A percentile compares a stretch with the other conserved stretches of the same genome.
phyloP scores from a whole-genome alignment of 2,888 invertebrate species.

The Ditula angustiorana region DNA sequence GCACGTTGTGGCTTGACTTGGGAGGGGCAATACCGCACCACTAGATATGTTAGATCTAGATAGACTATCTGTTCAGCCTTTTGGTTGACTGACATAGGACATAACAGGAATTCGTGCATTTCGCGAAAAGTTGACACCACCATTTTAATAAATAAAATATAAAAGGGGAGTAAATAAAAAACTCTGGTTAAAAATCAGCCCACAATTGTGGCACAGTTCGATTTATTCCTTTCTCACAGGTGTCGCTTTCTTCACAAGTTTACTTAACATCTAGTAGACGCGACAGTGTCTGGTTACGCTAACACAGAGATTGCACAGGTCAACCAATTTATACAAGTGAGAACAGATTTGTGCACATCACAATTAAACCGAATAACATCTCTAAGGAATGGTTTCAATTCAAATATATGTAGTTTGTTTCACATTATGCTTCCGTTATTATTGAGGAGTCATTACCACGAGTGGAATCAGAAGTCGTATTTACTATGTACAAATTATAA shows the following conservation, averaged over 20 bases:
- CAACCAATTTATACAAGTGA: conserved; percentile 41
- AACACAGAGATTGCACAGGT: conserved; percentile 42
- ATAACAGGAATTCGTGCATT: neutral
- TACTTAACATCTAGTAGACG: conserved; percentile 36
- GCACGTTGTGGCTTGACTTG: too few species aligned
- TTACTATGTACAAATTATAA: conserved; percentile 42
- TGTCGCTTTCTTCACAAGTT: conserved; percentile 65
- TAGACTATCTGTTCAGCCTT: too few species aligned
- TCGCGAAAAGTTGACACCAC: neutral
- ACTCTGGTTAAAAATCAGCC: conserved; percentile 69
- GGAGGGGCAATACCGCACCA: too few species aligned
- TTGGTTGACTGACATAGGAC: neutral
- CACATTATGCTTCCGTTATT: conserved; percentile 43
- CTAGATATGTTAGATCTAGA: too few species aligned
- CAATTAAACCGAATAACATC: conserved; percentile 52
- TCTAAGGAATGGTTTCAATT: conserved; percentile 59
- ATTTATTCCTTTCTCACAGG: conserved; percentile 76
- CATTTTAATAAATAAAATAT: neutral
- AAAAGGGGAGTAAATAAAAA: conserved; percentile 36
- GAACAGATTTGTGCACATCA: conserved; percentile 65
- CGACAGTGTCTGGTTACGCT: conserved; percentile 5
- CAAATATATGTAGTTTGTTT: conserved; percentile 46
- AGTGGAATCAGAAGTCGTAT: conserved; percentile 35
- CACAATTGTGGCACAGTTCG: conserved; percentile 77
- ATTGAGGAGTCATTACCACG: conserved; percentile 43